Base-by-base conservation (phyloP, 2,888 invertebrate species). In the Himalopsyche tibetana region DNA sequence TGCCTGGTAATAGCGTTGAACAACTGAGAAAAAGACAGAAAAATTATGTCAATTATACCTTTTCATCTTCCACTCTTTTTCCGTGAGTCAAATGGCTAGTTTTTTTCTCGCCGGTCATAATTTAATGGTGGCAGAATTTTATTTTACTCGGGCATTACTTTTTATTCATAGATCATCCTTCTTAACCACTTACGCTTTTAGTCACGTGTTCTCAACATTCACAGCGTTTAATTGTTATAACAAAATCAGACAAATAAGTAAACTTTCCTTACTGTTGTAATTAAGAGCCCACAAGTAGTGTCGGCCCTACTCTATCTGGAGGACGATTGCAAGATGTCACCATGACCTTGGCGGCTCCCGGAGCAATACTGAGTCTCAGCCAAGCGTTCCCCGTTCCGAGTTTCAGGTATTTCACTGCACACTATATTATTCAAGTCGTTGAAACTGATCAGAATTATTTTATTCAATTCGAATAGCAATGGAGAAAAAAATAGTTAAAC, bases 251-350 rank as follows among this genome's bases (percentile, higher is more conserved):
- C 74, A 74, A 74, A 74, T 74, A 38, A 74, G 63, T 63, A 11
- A 63, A 74, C 3, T 56, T 82, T 69, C 55, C 40, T 69, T 45
- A 17, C 38, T 38, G 69, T 84, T 17, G 8, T 19, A 82, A 82
- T 55, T 74, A 92, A 95, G 95, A 95, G 90, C 95, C 95, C 12
- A 94, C 95, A 89, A 95, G 95, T 90, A 95, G 95, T 90, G 94
- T 95, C 89, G 93, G 94, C 89, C 95, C 95, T 87, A 94, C 94
- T 90, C 92, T 95, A 89, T 94, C 94, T 90, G 93, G 93, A 90
- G 92, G 91, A 92, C 94, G 94, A 88, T 92, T 94, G 89, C 94
- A 94, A 91, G 93, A 94, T 89, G 91, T 92, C 87, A 91, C 91
- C 85, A 90, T 92, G 85, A n/a, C 17, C 17, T 69, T 63, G 42